Base-by-base conservation (phyloP, 53 echinoderm and acorn worm genomes). In the Luidia sarsii region DNA sequence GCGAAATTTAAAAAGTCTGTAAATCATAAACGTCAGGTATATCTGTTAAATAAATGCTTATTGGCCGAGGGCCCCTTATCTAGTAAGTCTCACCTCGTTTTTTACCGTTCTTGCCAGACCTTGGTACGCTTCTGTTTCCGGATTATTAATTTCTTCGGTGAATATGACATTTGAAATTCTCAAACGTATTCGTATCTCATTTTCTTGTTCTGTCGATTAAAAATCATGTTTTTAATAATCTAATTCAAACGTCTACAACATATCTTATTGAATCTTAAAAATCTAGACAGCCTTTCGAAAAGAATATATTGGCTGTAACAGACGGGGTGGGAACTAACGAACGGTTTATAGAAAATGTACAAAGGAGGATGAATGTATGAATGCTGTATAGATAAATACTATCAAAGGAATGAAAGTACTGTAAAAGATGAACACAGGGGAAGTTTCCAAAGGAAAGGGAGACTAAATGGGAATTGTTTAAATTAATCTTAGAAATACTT, bases 121-220 rank as follows among this genome's bases (percentile, higher is more conserved):
- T 57, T 18, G 38, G 27, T 29, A 74, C 0, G 25, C 18, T 25
- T 74, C 38, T 4, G 74, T 57, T 22, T 24, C 39, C 1, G 57
- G 29, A 74, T 74, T 57, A 37, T 27, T 55, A 14, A 74, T 15
- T 7, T 57, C 57, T 18, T 74, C 74, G 38, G 74, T 74, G 74
- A 74, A 74, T 4, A 28, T 13, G 11, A 74, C 19, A 3, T 29
- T n/a, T 8, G 9, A 28, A 36, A 74, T 74, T 39, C 57, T 21
- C 23, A 74, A 21, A 39, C 57, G 20, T 57, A 74, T 56, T 55
- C 74, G 57, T 18, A 74, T 55, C 39, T 74, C 74, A n/a, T 74
- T 74, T 56, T 25, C 55, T n/a, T 37, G 6, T 41, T 74, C 74
- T 74, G 29, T 38, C 31, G 33, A 1, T 30, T 33, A 36, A 37